These are phyloP conservation scores for Chalcosyrphus nemorum DNA, from an alignment of 2,888 invertebrate species.

Conservation along the genomic window DNA sequence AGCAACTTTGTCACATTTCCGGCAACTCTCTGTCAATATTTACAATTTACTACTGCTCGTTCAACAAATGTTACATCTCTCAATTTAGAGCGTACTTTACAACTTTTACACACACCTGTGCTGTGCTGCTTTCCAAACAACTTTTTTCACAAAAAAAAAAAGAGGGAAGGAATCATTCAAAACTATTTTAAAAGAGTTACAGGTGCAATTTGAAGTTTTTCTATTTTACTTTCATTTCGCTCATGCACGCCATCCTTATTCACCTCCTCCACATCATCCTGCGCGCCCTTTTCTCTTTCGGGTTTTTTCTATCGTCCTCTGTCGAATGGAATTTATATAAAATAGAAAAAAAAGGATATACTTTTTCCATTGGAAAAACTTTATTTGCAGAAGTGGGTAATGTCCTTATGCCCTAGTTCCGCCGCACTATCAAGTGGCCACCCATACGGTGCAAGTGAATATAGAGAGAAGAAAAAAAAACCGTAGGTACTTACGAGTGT, in stretches of 20 bases:
- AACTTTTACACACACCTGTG: constrained; percentile 5
- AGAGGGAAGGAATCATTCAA: constrained; percentile 25
- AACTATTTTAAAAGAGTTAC: constrained; percentile 46
- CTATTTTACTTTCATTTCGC: constrained; percentile 42
- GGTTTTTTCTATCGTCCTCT: neutral
- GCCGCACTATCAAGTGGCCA: constrained; percentile 40
- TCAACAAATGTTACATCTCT: neutral
- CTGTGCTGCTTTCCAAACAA: neutral
- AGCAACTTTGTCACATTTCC: neutral
- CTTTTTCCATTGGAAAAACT: constrained; percentile 17
- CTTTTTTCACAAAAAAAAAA: neutral
- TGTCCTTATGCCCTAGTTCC: constrained; percentile 48
- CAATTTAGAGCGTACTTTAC: neutral
- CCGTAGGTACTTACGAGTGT: neutral
- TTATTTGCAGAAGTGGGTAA: constrained; percentile 39
- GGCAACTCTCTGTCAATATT: constrained; percentile 1
- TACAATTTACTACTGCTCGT: neutral
- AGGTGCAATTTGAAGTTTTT: constrained; percentile 54
- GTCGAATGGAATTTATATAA: neutral
- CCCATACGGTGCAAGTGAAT: constrained; percentile 24
- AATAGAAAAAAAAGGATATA: no score
- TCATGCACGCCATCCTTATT: constrained; percentile 9
- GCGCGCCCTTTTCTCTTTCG: no score
- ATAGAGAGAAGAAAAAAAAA: neutral
- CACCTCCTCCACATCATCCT: neutral